Evolutionary conservation across 2,797 vertebrate genomes (phyloP).

Genomic region (Phoeniculus purpureus): DNA sequence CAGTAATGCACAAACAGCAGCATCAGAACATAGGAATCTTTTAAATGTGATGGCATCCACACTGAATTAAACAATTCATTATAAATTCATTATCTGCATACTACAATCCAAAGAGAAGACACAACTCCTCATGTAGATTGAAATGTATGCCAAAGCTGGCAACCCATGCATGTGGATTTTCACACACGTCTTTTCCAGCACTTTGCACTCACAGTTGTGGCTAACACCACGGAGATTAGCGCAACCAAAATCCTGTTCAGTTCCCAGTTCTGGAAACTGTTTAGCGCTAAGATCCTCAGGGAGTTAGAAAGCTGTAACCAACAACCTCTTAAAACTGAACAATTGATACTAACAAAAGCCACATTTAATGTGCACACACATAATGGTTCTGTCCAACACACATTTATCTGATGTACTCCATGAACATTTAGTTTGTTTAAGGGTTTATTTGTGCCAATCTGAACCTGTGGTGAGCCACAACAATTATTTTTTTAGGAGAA

Average conservation of each 20-base stretch:
- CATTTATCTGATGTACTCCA: neutral
- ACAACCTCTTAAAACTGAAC: neutral
- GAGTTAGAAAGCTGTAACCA: neutral
- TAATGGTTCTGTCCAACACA: fast-evolving
- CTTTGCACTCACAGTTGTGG: neutral
- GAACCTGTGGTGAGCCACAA: neutral
- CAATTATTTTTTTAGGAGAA: neutral
- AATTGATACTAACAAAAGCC: neutral
- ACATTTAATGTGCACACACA: neutral
- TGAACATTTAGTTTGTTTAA: neutral
- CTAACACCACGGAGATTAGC: neutral
- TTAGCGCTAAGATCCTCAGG: neutral
- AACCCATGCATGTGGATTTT: neutral
- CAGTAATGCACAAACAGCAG: neutral
- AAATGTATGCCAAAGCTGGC: neutral
- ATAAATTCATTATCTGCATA: neutral
- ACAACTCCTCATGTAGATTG: neutral
- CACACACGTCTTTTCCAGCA: neutral
- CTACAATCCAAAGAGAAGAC: neutral
- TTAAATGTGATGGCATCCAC: neutral
- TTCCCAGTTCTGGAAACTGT: neutral
- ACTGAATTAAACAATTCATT: neutral
- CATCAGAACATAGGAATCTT: neutral
- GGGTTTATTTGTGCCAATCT: neutral
- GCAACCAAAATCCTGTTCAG: neutral